Percentiles rank a stretch among this genome's conserved stretches.
Conservation (phyloP, 2,888 invertebrate species). For the Orchesella flavescens region DNA sequence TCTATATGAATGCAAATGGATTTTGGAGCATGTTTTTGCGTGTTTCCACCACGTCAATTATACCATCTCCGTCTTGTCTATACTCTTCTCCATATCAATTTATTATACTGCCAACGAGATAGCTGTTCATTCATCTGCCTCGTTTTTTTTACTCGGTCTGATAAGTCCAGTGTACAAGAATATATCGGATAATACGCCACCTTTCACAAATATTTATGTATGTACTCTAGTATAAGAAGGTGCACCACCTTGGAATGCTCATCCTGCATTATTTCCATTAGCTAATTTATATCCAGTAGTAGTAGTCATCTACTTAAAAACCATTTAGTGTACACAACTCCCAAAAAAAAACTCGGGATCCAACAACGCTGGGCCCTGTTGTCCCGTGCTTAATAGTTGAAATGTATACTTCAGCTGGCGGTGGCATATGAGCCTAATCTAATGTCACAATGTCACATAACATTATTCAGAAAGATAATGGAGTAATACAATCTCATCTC, state of each 20-base stretch:
- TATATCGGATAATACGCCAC: too few relatives aligned
- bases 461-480: conserved; percentile 51
- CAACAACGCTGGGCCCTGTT: too few relatives aligned
- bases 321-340: too few relatives aligned
- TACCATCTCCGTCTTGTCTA: conserved; percentile 48
- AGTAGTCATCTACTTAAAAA: conserved; percentile 9
- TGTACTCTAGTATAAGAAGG: not conserved
- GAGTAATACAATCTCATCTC: conserved; percentile 31
- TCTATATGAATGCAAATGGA: conserved; percentile 68
- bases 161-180: too few relatives aligned
- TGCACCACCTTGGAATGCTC: not conserved
- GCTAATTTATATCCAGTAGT: conserved; percentile 54
- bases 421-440: conserved; percentile 21
- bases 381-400: not conserved
- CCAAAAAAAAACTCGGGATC: too few relatives aligned
- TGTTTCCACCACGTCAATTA: conserved; percentile 66
- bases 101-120: conserved; percentile 52
- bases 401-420: not conserved
- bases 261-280: conserved; percentile 48
- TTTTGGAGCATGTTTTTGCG: conserved; percentile 67
- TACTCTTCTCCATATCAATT: conserved; percentile 42
- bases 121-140: conserved; percentile 54
- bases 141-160: conserved; percentile 17
- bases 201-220: conserved; percentile 5
- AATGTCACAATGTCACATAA: conserved; percentile 61